phyloP scores from a whole-genome alignment of 2,797 vertebrate species.

The Falco berigora region DNA sequence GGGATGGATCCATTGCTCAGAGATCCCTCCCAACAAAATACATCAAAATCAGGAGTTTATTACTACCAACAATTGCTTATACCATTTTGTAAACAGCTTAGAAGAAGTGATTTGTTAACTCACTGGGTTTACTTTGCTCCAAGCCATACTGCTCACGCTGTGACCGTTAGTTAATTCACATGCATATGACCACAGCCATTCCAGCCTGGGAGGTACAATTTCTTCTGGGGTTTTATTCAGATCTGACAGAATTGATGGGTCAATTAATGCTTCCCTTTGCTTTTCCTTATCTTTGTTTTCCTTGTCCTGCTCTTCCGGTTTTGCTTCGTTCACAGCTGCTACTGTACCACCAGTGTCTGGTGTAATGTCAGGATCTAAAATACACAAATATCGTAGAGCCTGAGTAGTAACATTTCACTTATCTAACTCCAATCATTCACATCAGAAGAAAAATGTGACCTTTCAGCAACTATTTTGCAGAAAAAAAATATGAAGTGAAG shows the following conservation, averaged over 20 bases:
- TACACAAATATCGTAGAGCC: neutral
- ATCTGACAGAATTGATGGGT: neutral
- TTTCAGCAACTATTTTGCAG: neutral
- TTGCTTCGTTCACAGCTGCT: neutral
- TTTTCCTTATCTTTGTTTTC: constrained; percentile 21
- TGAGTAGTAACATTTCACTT: neutral
- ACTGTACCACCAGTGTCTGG: neutral
- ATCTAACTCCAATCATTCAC: neutral
- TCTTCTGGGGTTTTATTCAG: neutral
- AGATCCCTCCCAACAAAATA: neutral
- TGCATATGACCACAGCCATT: constrained; percentile 80
- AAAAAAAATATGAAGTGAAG: neutral
- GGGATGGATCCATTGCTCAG: neutral
- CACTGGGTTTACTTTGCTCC: constrained; percentile 86
- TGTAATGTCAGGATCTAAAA: constrained; percentile 50
- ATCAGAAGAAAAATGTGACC: neutral
- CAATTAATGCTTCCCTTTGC: neutral
- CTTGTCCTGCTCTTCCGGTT: neutral
- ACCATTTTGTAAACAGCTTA: neutral
- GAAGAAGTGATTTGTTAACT: neutral
- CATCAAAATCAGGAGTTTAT: neutral
- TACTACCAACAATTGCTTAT: neutral
- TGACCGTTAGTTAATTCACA: constrained; percentile 79
- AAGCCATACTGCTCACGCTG: constrained; percentile 82
- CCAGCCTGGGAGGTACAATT: constrained; percentile 65